These are phyloP conservation scores for Trissolcus japonicus DNA, from an alignment of 2,888 invertebrate species.

Conservation along the genomic window DNA sequence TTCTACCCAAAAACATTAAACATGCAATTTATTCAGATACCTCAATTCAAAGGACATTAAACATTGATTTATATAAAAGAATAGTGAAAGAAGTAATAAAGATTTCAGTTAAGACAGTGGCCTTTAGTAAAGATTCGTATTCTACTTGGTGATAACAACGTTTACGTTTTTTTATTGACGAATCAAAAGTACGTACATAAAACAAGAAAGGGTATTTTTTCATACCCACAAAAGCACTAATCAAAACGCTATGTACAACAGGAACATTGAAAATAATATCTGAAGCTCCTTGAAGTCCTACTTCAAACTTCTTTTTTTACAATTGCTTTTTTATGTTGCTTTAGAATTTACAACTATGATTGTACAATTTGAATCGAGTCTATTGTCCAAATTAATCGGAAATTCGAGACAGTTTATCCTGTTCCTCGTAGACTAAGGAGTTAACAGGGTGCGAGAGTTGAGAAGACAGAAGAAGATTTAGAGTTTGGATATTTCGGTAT, in stretches of 20 bases:
- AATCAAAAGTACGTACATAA: neutral
- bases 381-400: slow-evolving; percentile 11
- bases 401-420: slow-evolving; percentile 18
- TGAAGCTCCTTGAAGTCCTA: neutral
- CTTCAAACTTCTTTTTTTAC: no score
- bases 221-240: slow-evolving; percentile 12
- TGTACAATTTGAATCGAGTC: slow-evolving; percentile 17
- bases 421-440: neutral
- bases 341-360: slow-evolving; percentile 20
- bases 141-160: no score
- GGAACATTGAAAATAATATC: slow-evolving; percentile 5
- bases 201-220: no score
- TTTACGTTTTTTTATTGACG: no score
- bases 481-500: slow-evolving; percentile 70
- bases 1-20: no score
- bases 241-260: slow-evolving; percentile 36
- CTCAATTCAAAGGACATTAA: no score
- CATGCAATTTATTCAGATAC: no score
- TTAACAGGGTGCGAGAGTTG: neutral
- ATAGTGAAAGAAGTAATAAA: no score
- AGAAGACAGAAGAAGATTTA: slow-evolving; percentile 59
- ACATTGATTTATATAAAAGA: no score
- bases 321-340: no score
- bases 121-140: no score
- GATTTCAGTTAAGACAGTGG: no score